phyloP scores from a whole-genome alignment of 2,797 vertebrate species.

The Meda fulgida region DNA sequence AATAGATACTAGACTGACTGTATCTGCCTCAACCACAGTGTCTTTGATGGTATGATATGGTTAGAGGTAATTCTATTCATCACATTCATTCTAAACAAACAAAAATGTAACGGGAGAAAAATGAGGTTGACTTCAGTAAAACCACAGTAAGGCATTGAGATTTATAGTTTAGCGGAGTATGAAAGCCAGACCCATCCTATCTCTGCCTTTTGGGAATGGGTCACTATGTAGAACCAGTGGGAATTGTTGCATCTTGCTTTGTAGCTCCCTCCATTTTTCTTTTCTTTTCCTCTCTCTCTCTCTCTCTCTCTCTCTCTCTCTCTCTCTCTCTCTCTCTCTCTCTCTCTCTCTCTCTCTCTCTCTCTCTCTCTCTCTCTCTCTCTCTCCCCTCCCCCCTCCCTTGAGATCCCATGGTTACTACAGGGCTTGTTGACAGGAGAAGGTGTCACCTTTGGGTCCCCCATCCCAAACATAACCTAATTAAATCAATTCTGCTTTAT shows the following conservation, averaged over 20 bases:
- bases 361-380: slow-evolving; percentile 9
- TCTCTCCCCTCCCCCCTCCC: neutral
- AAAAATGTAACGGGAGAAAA: slow-evolving; percentile 34
- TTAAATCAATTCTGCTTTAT: slow-evolving; percentile 58
- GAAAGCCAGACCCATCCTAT: slow-evolving; percentile 21
- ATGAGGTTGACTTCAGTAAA: slow-evolving; percentile 33
- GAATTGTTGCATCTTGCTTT: slow-evolving; percentile 29
- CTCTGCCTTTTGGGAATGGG: slow-evolving; percentile 16
- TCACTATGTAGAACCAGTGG: slow-evolving; percentile 21
- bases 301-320: slow-evolving; percentile 8
- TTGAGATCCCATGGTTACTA: slow-evolving; percentile 22
- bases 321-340: too few relatives aligned
- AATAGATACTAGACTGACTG: slow-evolving; percentile 30
- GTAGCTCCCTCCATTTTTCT: slow-evolving; percentile 16
- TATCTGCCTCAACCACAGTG: slow-evolving; percentile 21
- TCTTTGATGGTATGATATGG: slow-evolving; percentile 47
- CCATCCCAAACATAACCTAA: slow-evolving; percentile 55
- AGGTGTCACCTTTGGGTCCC: slow-evolving; percentile 47
- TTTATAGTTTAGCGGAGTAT: slow-evolving; percentile 38
- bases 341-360: neutral
- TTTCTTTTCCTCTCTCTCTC: neutral
- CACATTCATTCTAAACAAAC: slow-evolving; percentile 46
- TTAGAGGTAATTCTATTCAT: slow-evolving; percentile 53
- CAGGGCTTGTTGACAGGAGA: slow-evolving; percentile 42
- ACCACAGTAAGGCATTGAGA: slow-evolving; percentile 35